phyloP scores from a whole-genome alignment of 2,888 invertebrate species.

The Pocota personata region DNA sequence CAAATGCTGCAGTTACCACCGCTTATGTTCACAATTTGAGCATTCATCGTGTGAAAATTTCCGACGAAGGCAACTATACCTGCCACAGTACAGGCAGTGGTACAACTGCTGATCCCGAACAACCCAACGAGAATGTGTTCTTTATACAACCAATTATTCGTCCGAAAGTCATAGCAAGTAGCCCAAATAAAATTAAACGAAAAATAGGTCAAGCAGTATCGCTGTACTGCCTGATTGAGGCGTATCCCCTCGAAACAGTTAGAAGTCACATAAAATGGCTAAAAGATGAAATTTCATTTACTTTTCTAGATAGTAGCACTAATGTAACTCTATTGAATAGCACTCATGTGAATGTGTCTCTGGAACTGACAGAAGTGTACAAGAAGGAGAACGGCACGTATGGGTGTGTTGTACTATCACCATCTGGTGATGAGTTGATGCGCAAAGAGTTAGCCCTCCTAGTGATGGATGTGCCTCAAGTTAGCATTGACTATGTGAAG shows the following conservation, averaged over 20 bases:
- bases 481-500: conserved; percentile 88
- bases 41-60: conserved; percentile 84
- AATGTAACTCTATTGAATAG: conserved; percentile 83
- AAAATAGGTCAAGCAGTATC: conserved; percentile 84
- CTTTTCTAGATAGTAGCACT: conserved; percentile 81
- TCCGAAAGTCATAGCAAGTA: conserved; percentile 82
- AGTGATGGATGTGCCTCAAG: conserved; percentile 88
- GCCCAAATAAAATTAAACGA: conserved; percentile 83
- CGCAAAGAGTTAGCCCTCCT: conserved; percentile 84
- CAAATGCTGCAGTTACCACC: conserved; percentile 82
- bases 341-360: conserved; percentile 85
- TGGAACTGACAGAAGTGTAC: conserved; percentile 85
- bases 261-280: conserved; percentile 83
- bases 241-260: conserved; percentile 84
- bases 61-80: conserved; percentile 86
- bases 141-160: conserved; percentile 83
- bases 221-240: conserved; percentile 85
- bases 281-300: conserved; percentile 83
- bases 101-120: conserved; percentile 77
- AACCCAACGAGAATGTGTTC: conserved; percentile 75
- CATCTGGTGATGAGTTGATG: conserved; percentile 79
- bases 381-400: conserved; percentile 91
- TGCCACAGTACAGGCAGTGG: conserved; percentile 83
- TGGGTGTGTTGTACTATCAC: conserved; percentile 83
- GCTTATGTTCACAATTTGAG: conserved; percentile 82